These are phyloP conservation scores for Andrena cerasifolii DNA, from an alignment of 1,140 invertebrate genomes.

Conservation along the genomic window DNA sequence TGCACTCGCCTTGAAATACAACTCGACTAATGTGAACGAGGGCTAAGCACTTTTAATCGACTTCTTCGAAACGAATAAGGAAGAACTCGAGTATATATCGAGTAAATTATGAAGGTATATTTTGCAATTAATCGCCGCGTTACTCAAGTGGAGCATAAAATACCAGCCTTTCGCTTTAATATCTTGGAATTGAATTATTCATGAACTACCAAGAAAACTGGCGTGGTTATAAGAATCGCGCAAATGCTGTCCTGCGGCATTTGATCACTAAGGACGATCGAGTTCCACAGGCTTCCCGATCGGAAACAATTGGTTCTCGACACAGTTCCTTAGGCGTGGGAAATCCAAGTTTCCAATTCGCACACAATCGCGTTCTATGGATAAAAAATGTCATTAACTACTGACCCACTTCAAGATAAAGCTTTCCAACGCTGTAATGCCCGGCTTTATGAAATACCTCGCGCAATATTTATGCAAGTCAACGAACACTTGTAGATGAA, in stretches of 20 bases:
- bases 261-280: too few relatives aligned
- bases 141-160: not conserved
- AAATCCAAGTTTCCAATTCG: not conserved
- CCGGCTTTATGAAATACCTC: not conserved
- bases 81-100: too few relatives aligned
- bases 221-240: not conserved
- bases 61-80: too few relatives aligned
- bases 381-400: not conserved
- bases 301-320: too few relatives aligned
- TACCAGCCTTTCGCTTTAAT: not conserved
- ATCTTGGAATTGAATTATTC: not conserved
- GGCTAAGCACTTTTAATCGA: too few relatives aligned
- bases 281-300: too few relatives aligned
- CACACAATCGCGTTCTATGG: not conserved
- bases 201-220: not conserved
- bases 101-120: too few relatives aligned
- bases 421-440: not conserved
- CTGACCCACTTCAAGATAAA: conserved; percentile 6
- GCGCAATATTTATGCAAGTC: not conserved
- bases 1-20: too few relatives aligned
- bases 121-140: not conserved
- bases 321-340: too few relatives aligned
- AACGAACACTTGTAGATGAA: not conserved
- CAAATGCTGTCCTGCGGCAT: not conserved
- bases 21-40: too few relatives aligned